Evolutionary conservation across 1,140 invertebrate genomes (phyloP).

Genomic region (Halictus rubicundus): DNA sequence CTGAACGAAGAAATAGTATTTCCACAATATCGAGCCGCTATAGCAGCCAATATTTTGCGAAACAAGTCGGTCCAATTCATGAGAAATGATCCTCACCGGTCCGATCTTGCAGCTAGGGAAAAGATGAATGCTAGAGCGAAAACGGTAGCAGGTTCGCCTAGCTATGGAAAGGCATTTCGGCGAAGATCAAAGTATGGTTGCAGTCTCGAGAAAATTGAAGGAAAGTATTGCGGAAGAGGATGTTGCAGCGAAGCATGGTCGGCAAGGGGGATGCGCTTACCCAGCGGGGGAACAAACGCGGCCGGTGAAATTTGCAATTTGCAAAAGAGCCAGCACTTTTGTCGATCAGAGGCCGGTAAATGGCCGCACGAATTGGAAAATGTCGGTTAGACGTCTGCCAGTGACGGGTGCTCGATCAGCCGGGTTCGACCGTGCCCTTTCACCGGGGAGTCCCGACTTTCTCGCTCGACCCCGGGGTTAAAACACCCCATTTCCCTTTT

Average conservation of each 20-base stretch:
- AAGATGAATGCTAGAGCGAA: no score
- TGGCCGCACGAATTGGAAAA: slow-evolving; percentile 55
- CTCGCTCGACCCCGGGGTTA: not conserved
- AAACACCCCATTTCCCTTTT: not conserved
- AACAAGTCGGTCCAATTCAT: no score
- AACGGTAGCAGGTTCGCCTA: no score
- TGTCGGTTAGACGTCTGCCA: slow-evolving; percentile 53
- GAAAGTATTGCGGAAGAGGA: not conserved
- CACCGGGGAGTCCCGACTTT: slow-evolving; percentile 23
- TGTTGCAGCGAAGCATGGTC: not conserved
- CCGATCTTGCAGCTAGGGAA: no score
- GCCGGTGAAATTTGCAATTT: slow-evolving; percentile 46
- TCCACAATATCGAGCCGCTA: no score
- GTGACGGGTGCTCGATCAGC: slow-evolving; percentile 61
- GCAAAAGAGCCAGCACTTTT: slow-evolving; percentile 56
- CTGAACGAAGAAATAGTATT: no score
- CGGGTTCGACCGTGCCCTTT: slow-evolving; percentile 41
- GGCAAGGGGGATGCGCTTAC: slow-evolving; percentile 1
- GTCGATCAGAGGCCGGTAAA: slow-evolving; percentile 45
- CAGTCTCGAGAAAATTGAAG: slow-evolving; percentile 35
- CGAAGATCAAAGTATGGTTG: slow-evolving; percentile 32
- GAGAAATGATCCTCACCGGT: no score
- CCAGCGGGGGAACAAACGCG: not conserved
- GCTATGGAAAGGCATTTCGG: not conserved
- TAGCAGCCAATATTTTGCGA: no score